Conservation (phyloP, 1,140 invertebrate genomes). For the Coenobita brevimanus region DNA sequence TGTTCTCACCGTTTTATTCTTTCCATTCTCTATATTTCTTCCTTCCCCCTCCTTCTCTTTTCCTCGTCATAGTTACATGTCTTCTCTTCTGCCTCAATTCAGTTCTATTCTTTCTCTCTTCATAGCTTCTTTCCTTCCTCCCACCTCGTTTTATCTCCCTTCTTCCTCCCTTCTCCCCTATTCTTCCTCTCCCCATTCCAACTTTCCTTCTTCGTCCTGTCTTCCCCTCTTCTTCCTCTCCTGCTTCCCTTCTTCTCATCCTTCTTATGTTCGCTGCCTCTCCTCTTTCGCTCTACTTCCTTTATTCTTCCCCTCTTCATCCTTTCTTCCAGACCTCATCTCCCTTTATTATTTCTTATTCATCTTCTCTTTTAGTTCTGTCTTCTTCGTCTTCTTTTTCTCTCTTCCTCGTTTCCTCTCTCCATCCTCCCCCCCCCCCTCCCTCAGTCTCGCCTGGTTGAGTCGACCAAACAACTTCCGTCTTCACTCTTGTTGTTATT, state of each 20-base stretch:
- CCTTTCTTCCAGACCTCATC: not conserved
- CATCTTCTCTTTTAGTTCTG: not conserved
- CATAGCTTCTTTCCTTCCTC: not conserved
- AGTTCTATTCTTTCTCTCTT: not conserved
- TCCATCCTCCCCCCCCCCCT: too few relatives aligned
- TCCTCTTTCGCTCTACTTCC: too few relatives aligned
- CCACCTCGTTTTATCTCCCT: not conserved
- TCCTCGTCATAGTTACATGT: not conserved
- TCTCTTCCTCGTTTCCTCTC: not conserved
- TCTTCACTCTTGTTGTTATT: too few relatives aligned
- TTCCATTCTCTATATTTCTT: not conserved
- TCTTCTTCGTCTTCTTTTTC: not conserved
- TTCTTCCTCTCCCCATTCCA: not conserved
- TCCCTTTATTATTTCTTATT: not conserved
- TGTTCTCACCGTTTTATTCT: not conserved
- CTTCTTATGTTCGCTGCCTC: conserved; percentile 6
- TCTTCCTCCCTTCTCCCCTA: not conserved
- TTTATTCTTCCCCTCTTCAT: not conserved
- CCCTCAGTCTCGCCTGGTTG: too few relatives aligned
- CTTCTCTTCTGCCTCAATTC: not conserved
- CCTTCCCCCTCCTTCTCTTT: not conserved
- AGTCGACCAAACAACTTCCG: too few relatives aligned
- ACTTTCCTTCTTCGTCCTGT: not conserved
- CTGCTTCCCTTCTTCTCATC: conserved; percentile 9
- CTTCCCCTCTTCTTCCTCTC: not conserved